These are phyloP conservation scores for Drosophila trapezifrons DNA, from an alignment of 1,140 invertebrate genomes.

Conservation along the genomic window DNA sequence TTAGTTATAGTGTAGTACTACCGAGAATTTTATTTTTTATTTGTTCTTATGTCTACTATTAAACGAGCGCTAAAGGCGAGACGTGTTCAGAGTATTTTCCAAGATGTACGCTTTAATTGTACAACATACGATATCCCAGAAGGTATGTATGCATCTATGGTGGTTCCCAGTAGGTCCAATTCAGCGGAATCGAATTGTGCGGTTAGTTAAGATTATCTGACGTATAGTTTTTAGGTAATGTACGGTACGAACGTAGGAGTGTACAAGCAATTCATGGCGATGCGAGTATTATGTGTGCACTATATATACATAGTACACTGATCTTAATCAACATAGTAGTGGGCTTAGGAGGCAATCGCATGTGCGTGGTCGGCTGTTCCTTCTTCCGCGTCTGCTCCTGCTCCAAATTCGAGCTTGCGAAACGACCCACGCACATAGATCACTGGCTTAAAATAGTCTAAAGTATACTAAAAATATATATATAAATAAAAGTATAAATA, in stretches of 20 bases:
- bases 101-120: slow-evolving; percentile 32
- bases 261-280: slow-evolving; percentile 27
- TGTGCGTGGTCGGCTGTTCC: no score
- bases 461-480: slow-evolving; percentile 4
- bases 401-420: no score
- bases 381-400: no score
- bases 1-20: slow-evolving; percentile 27
- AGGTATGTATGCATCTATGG: slow-evolving; percentile 20
- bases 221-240: slow-evolving; percentile 21
- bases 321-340: slow-evolving; percentile 22
- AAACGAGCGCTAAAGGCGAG: slow-evolving; percentile 41
- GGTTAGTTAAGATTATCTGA: slow-evolving; percentile 33
- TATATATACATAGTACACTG: slow-evolving; percentile 34
- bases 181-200: slow-evolving; percentile 20
- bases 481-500: neutral
- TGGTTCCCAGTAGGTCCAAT: neutral
- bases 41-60: slow-evolving; percentile 36
- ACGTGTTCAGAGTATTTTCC: slow-evolving; percentile 45
- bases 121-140: neutral
- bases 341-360: slow-evolving; percentile 6
- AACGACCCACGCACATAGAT: slow-evolving; percentile 5
- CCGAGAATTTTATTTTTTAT: slow-evolving; percentile 40
- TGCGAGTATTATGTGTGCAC: slow-evolving; percentile 35
- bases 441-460: slow-evolving; percentile 19
- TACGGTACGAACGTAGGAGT: slow-evolving; percentile 16